A percentile compares a stretch with the other conserved stretches of the same genome.
phyloP scores from a whole-genome alignment of 2,888 invertebrate species.

The Tuta absoluta region DNA sequence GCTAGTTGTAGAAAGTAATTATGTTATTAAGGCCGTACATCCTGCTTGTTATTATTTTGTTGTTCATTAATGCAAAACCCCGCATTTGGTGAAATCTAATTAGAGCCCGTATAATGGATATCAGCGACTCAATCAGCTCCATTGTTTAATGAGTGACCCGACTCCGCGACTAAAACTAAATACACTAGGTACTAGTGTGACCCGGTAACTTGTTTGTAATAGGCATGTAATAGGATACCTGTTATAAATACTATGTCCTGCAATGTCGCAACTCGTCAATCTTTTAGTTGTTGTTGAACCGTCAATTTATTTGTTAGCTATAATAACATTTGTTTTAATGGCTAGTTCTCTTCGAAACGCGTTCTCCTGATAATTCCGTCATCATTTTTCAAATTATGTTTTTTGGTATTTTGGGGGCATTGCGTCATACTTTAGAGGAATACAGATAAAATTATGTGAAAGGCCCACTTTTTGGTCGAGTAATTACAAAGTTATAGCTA shows the following conservation, averaged over 20 bases:
- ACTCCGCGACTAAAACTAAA: constrained; percentile 67
- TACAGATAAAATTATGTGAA: no score
- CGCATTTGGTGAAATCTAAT: constrained; percentile 79
- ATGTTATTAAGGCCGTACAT: constrained; percentile 55
- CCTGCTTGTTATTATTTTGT: constrained; percentile 59
- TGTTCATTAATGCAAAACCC: constrained; percentile 69
- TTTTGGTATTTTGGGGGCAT: no score
- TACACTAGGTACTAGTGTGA: constrained; percentile 29
- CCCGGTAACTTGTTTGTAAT: background rate
- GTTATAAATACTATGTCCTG: background rate
- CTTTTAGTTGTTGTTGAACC: no score
- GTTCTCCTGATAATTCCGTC: no score
- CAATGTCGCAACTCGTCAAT: no score
- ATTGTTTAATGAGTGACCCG: constrained; percentile 76
- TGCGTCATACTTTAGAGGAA: no score
- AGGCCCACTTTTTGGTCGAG: no score
- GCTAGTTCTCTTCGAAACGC: no score
- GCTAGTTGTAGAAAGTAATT: constrained; percentile 39
- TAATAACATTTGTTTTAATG: no score
- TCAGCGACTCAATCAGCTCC: constrained; percentile 74
- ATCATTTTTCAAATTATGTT: no score
- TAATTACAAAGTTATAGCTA: no score
- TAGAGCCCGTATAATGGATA: constrained; percentile 75
- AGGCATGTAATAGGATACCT: background rate
- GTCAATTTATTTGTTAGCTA: no score